Evolutionary conservation across 2,113 vertebrate species (phyloP).

Genomic region (Poeciliopsis retropinna): DNA sequence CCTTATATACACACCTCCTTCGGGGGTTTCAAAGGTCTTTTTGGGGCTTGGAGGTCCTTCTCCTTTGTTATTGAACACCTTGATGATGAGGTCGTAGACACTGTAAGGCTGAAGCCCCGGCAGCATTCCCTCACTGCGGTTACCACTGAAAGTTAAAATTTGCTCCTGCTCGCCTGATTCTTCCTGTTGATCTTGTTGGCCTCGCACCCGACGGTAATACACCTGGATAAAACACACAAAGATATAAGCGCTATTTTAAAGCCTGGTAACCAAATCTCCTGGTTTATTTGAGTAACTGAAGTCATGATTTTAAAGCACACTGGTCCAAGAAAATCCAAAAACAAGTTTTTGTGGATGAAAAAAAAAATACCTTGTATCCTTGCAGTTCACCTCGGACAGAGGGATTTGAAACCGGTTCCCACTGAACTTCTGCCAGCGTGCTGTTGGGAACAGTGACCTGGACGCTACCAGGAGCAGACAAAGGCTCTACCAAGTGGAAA

Average conservation of each 20-base stretch:
- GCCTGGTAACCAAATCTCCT: background rate
- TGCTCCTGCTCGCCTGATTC: constrained; percentile 82
- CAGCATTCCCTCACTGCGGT: constrained; percentile 87
- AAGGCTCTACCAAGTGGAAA: constrained; percentile 81
- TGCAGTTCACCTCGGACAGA: constrained; percentile 87
- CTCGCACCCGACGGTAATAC: constrained; percentile 87
- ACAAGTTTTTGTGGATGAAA: background rate
- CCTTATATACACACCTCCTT: constrained; percentile 86
- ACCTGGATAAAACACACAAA: constrained; percentile 76
- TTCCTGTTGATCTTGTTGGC: constrained; percentile 76
- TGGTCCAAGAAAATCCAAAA: background rate
- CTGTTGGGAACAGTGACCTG: constrained; percentile 87
- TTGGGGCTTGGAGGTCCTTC: constrained; percentile 88
- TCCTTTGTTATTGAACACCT: constrained; percentile 90
- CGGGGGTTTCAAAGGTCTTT: constrained; percentile 87
- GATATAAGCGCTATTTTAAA: background rate
- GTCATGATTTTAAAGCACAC: background rate
- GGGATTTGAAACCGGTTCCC: constrained; percentile 86
- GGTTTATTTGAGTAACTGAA: background rate
- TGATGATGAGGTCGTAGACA: constrained; percentile 86
- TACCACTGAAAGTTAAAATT: constrained; percentile 86
- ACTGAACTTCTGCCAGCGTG: constrained; percentile 89
- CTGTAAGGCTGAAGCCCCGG: constrained; percentile 90
- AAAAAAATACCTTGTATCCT: constrained; percentile 87
- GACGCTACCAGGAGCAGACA: constrained; percentile 87